phyloP scores from a whole-genome alignment of 2,113 vertebrate species.

The Calidris pygmaea region DNA sequence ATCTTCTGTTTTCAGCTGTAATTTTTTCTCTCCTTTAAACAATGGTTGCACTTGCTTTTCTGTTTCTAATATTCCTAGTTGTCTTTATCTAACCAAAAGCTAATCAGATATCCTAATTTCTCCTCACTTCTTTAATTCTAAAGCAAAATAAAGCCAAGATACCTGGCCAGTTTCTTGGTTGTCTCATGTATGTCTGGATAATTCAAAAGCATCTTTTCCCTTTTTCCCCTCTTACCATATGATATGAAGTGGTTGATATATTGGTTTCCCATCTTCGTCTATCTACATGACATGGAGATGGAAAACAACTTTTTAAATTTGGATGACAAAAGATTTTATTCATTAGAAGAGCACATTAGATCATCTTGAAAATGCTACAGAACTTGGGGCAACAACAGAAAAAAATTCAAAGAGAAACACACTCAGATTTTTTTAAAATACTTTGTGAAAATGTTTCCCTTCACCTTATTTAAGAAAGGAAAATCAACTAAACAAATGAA shows the following conservation, averaged over 20 bases:
- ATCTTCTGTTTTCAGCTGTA: not conserved
- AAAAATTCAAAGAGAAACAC: not conserved
- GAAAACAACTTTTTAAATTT: not conserved
- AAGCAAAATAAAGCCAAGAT: not conserved
- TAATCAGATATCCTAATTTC: not conserved
- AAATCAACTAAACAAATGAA: not conserved
- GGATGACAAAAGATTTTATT: not conserved
- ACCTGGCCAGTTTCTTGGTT: not conserved
- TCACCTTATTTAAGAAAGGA: not conserved
- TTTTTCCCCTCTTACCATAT: not conserved
- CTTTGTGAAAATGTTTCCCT: not conserved
- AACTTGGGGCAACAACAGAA: not conserved
- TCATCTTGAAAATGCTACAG: not conserved
- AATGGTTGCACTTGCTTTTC: not conserved
- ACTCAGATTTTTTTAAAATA: not conserved
- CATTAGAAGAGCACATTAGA: not conserved
- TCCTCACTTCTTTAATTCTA: not conserved
- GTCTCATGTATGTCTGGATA: not conserved
- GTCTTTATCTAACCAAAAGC: not conserved
- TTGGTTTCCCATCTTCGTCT: not conserved
- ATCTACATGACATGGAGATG: not conserved
- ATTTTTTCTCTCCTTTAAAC: not conserved
- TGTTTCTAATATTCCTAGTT: not conserved
- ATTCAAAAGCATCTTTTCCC: not conserved
- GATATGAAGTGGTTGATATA: not conserved